Percentiles rank a stretch among this genome's conserved stretches.
Evolutionary conservation across 1,140 invertebrate genomes (phyloP).

Genomic region (Drosophila sproati): DNA sequence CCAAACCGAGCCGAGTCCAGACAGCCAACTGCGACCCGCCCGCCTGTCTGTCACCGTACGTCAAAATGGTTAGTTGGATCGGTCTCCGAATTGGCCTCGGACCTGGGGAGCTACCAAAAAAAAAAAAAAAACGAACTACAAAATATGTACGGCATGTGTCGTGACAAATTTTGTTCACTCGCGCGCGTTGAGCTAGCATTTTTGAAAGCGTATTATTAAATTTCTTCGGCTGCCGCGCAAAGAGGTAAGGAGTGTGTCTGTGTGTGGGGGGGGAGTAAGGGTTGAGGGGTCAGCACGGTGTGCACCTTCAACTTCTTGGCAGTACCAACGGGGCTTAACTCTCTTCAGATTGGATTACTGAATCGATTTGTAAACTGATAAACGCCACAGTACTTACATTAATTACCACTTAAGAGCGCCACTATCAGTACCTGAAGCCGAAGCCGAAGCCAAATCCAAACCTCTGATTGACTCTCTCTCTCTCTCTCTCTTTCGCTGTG

Average conservation of each 20-base stretch:
- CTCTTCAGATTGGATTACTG: constrained; percentile 50
- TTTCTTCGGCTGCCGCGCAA: constrained; percentile 38
- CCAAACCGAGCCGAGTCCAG: constrained; percentile 31
- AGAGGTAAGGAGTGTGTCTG: not conserved
- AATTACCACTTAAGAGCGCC: constrained; percentile 75
- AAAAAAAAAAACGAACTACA: constrained; percentile 40
- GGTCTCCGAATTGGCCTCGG: constrained; percentile 7
- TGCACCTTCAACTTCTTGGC: constrained; percentile 24
- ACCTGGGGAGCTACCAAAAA: constrained; percentile 20
- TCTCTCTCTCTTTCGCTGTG: not conserved
- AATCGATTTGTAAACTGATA: constrained; percentile 76
- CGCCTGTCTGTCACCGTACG: constrained; percentile 78
- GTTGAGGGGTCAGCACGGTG: constrained; percentile 20
- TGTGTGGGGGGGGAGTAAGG: constrained; percentile 13
- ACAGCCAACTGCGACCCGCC: constrained; percentile 48
- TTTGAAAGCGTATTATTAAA: constrained; percentile 80
- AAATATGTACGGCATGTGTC: constrained; percentile 74
- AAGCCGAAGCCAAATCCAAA: not conserved
- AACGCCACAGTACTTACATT: constrained; percentile 72
- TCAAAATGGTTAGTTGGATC: constrained; percentile 58
- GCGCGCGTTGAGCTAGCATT: constrained; percentile 76
- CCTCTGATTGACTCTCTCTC: constrained; percentile 7
- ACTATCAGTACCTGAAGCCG: constrained; percentile 30
- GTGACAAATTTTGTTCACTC: constrained; percentile 78
- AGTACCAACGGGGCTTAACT: constrained; percentile 35